These are phyloP conservation scores for Nansenia antarctica DNA, from an alignment of 2,113 vertebrate genomes.

Conservation along the genomic window DNA sequence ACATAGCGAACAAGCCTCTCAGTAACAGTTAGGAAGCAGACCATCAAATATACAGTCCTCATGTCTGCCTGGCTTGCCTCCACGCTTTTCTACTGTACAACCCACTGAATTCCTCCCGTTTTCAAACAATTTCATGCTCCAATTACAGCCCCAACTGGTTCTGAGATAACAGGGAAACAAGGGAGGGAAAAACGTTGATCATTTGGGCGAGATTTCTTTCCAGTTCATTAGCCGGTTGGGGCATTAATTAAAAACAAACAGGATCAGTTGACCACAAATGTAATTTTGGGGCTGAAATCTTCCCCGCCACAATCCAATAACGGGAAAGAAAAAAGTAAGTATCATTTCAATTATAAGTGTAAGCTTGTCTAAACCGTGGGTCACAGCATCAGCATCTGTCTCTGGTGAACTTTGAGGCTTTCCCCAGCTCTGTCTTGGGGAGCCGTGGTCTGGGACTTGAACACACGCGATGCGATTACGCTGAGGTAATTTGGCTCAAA, in stretches of 20 bases:
- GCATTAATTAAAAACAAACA: conserved; percentile 80
- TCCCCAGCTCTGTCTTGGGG: conserved; percentile 61
- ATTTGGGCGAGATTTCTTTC: conserved; percentile 62
- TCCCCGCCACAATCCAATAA: conserved; percentile 70
- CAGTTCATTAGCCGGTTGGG: conserved; percentile 65
- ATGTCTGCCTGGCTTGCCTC: too few relatives aligned
- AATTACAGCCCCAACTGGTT: conserved; percentile 66
- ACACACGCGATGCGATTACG: conserved; percentile 73
- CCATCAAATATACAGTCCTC: neutral
- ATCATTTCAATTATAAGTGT: conserved; percentile 74
- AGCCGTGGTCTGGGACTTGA: conserved; percentile 64
- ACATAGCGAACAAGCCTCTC: too few relatives aligned
- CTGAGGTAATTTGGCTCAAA: conserved; percentile 80
- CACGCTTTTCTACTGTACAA: conserved; percentile 40
- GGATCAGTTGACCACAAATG: conserved; percentile 74
- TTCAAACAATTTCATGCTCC: conserved; percentile 78
- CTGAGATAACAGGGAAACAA: conserved; percentile 62
- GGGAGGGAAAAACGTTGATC: conserved; percentile 63
- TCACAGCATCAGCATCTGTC: conserved; percentile 61
- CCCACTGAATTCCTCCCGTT: conserved; percentile 61
- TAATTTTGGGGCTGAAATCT: conserved; percentile 67
- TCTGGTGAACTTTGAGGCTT: conserved; percentile 64
- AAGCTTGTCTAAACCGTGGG: conserved; percentile 66
- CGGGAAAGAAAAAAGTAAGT: conserved; percentile 36
- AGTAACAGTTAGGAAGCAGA: neutral